These are phyloP conservation scores for Condylura cristata DNA, from an alignment of 2,113 vertebrate species.

Conservation along the genomic window DNA sequence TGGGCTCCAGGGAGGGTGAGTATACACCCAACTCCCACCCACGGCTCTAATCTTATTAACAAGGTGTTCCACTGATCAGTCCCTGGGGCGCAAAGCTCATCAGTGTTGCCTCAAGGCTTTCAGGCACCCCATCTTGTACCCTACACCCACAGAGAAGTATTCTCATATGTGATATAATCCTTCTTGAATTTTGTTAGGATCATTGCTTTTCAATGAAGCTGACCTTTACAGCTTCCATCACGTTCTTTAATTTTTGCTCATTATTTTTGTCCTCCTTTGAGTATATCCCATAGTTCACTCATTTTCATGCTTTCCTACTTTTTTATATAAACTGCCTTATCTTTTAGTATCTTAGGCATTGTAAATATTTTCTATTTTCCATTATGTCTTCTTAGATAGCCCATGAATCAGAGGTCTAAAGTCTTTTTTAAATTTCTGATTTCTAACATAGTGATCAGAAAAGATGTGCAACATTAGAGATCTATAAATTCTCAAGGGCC, in stretches of 20 bases:
- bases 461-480: not conserved
- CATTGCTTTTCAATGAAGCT: no score
- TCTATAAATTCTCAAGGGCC: not conserved
- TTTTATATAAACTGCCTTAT: not conserved
- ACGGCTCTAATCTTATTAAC: no score
- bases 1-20: no score
- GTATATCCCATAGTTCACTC: not conserved
- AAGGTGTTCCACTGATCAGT: no score
- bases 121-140: no score
- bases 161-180: no score
- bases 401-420: not conserved
- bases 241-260: not conserved
- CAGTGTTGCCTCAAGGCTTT: no score
- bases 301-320: not conserved
- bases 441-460: constrained; percentile 24
- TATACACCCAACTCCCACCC: no score
- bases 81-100: no score
- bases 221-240: no score
- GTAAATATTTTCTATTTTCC: not conserved
- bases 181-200: no score
- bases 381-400: not conserved
- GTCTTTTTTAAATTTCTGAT: not conserved
- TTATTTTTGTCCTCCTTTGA: not conserved
- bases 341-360: not conserved
- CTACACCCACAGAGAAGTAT: no score